phyloP scores from a whole-genome alignment of 2,888 invertebrate genomes.

The Coecobrya sp. region DNA sequence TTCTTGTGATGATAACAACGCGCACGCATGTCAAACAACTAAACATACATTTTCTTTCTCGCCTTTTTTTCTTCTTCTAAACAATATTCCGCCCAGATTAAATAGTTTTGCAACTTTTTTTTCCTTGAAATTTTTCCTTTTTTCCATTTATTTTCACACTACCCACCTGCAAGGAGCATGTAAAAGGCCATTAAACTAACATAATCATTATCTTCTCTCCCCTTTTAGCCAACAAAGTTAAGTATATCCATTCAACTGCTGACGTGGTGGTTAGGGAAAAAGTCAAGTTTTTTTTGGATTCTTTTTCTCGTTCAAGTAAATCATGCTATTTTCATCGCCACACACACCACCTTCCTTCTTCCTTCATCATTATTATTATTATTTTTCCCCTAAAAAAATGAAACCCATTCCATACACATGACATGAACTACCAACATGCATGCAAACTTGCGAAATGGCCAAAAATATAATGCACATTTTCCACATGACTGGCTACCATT shows the following conservation, averaged over 20 bases:
- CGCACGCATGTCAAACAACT: conserved; percentile 1
- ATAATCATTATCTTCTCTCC: not conserved
- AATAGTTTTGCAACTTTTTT: not conserved
- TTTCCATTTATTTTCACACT: not conserved
- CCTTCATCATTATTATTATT: no score
- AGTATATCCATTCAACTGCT: not conserved
- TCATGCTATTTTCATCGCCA: not conserved
- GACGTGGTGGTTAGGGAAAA: not conserved
- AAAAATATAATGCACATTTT: no score
- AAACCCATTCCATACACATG: no score
- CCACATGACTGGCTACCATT: no score
- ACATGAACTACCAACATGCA: no score
- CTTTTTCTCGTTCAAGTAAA: no score
- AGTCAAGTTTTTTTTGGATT: not conserved
- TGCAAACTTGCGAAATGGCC: no score
- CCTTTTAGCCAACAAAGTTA: not conserved
- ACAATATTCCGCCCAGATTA: not conserved
- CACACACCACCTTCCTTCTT: not conserved
- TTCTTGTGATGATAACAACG: not conserved
- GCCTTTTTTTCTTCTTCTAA: not conserved
- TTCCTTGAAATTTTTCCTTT: not conserved
- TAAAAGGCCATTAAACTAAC: not conserved
- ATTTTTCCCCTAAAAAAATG: no score
- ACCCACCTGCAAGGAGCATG: not conserved
- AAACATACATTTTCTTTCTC: not conserved